Conservation (phyloP, 2,113 vertebrate species). For the Sinocyclocheilus maitianheensis region DNA sequence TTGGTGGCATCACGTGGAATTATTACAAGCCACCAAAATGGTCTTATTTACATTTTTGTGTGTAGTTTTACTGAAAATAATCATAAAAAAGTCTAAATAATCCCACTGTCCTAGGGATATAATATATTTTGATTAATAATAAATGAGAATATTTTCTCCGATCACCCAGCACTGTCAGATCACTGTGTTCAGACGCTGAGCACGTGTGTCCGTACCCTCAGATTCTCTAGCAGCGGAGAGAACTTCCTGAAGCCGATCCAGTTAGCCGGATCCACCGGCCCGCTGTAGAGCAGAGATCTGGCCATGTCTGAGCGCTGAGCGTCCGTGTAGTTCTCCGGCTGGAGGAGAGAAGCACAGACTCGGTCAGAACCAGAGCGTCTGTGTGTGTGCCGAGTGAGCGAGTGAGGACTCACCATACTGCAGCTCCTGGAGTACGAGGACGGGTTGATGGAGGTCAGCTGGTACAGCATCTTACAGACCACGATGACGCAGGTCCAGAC, state of each 20-base stretch:
- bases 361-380: too few species aligned
- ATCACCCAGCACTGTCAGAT: too few species aligned
- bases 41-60: too few species aligned
- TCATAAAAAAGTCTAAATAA: too few species aligned
- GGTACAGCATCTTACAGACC: conserved; percentile 98
- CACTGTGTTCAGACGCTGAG: too few species aligned
- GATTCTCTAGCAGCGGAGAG: conserved; percentile 82
- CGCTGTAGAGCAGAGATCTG: conserved; percentile 81
- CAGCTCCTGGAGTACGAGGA: conserved; percentile 82
- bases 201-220: conserved; percentile 77
- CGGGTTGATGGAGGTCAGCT: conserved; percentile 87
- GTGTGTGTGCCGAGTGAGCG: too few species aligned
- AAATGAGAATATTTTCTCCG: too few species aligned
- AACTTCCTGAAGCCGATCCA: conserved; percentile 92
- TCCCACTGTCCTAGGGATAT: too few species aligned
- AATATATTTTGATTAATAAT: too few species aligned
- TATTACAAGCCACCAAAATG: too few species aligned
- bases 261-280: conserved; percentile 83
- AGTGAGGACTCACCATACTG: conserved; percentile 73
- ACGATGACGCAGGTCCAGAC: conserved; percentile 97
- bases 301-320: conserved; percentile 65
- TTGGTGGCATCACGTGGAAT: too few species aligned
- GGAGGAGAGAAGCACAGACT: conserved; percentile 7
- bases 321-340: conserved; percentile 63
- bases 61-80: too few species aligned